These are phyloP conservation scores for Turritopsis rubra DNA, from an alignment of 30 jellyfish, hydroid and myxozoan genomes.

Conservation along the genomic window DNA sequence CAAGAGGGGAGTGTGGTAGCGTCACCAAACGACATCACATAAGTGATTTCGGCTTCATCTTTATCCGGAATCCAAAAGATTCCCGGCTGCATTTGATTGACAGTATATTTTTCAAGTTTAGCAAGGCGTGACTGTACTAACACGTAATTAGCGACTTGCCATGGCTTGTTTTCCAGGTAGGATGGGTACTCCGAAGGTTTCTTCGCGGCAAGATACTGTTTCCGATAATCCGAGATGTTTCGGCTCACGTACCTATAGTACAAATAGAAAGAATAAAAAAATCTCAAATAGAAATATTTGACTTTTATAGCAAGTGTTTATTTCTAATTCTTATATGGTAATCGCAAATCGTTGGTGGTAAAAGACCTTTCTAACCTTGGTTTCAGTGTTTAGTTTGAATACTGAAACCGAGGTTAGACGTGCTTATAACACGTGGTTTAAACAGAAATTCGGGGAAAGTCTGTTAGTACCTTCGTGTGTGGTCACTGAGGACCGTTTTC, in stretches of 20 bases:
- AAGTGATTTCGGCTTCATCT: constrained; percentile 7
- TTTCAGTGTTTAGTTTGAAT: no score
- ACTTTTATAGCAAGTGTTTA: no score
- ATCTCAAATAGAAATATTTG: no score
- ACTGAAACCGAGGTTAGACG: no score
- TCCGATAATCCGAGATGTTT: constrained; percentile 30
- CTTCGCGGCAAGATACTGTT: constrained; percentile 17
- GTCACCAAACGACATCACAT: constrained; percentile 32
- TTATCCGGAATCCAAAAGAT: constrained; percentile 13
- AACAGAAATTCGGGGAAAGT: no score
- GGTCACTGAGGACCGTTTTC: no score
- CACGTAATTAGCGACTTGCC: constrained; percentile 9
- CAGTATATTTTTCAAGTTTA: not conserved
- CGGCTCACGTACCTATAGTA: constrained; percentile 14
- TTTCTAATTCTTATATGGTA: no score
- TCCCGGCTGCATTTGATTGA: constrained; percentile 33
- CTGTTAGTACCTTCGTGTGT: no score
- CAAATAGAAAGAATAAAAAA: not conserved
- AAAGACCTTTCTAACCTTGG: no score
- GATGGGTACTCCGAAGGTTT: not conserved
- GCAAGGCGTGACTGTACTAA: constrained; percentile 1
- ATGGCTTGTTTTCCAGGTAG: constrained; percentile 21
- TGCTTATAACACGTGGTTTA: no score
- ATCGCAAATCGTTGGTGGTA: no score
- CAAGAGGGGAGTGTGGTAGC: constrained; percentile 26